Conservation (phyloP, 2,888 invertebrate genomes). For the Drosophila parthenogenetica region DNA sequence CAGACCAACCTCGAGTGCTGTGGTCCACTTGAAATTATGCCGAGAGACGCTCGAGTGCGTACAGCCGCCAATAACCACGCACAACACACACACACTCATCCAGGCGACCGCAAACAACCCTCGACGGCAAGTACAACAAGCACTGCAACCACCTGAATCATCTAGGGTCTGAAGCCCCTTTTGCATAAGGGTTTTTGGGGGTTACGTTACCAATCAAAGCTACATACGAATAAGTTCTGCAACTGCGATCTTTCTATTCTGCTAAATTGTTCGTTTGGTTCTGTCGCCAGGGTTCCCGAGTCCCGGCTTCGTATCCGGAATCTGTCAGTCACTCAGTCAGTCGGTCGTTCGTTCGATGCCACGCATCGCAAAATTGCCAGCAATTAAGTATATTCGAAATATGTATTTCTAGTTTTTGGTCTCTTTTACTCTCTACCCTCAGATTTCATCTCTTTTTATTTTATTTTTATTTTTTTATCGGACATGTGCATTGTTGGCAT, state of each 20-base stretch:
- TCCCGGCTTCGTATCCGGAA: conserved; percentile 51
- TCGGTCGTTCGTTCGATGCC: conserved; percentile 36
- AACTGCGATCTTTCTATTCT: conserved; percentile 72
- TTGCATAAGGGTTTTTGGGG: conserved; percentile 47
- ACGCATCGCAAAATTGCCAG: conserved; percentile 70
- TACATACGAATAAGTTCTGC: conserved; percentile 24
- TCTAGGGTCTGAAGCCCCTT: conserved; percentile 20
- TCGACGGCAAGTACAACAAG: conserved; percentile 52
- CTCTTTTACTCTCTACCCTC: conserved; percentile 32
- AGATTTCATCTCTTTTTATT: conserved; percentile 13
- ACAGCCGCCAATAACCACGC: conserved; percentile 77
- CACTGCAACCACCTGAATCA: conserved; percentile 52
- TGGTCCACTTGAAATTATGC: conserved; percentile 80
- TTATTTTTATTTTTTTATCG: conserved; percentile 26
- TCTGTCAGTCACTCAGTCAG: conserved; percentile 61
- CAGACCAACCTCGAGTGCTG: conserved; percentile 63
- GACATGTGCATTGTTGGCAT: conserved; percentile 69
- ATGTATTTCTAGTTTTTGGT: conserved; percentile 35
- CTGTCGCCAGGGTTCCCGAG: conserved; percentile 25
- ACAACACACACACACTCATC: conserved; percentile 60
- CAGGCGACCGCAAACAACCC: conserved; percentile 74
- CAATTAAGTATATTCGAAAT: conserved; percentile 59
- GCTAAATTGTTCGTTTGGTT: conserved; percentile 57
- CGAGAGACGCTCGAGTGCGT: conserved; percentile 76
- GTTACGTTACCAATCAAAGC: conserved; percentile 66